Evolutionary conservation across 2,797 vertebrate species (phyloP), one percentile per base, ranked within the genome.

Genomic region (Enteromius unitaeniatus): DNA sequence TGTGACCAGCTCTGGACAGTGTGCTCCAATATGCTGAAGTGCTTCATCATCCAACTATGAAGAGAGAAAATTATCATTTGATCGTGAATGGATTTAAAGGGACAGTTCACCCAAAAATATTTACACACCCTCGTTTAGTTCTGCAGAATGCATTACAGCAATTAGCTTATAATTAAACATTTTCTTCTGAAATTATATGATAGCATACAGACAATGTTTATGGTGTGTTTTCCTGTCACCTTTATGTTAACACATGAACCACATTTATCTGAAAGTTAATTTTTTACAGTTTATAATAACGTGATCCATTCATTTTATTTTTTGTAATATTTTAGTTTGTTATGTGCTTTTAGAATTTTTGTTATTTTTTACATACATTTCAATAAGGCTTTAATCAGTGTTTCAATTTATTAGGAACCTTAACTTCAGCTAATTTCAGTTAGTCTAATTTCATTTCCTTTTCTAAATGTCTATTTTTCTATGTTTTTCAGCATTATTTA

Each of bases 1-100:
- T 4, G 98, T 97, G 93, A 98, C 95, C 93, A 98, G 93, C 65
- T 99, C 97, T 7, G 97, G 97, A 93, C 97, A 99, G 83, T 99
- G 95, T 8, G 95, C 95, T 47, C 98, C 97, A 1, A 99, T 99
- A 89, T 97, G 97, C 86, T 98, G 99, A 89, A 99, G 93, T 75
- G 97, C 98, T 92, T 99, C 98, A 1, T 99, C 97, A 91, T 99
- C 98, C 31, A 99, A 92, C 97, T 99, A 49, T 67, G 82, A 65
- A 85, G 37, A 79, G 3, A 88, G 83, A 53, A 45, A 42, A 76
- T 37, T 37, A 76, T 37, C 34, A 37, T 6, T 37, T 37, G n/a
- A 31, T 31, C 28, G 60, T 26, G 26, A n/a, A 19, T 13, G 34
- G 28, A 74, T 74, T 74, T 74, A 74, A 53, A 53, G 72, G 11